A percentile compares a stretch with the other conserved stretches of the same genome.
These are phyloP conservation scores for Athetis lepigone DNA, from an alignment of 2,888 invertebrate genomes.

Conservation along the genomic window DNA sequence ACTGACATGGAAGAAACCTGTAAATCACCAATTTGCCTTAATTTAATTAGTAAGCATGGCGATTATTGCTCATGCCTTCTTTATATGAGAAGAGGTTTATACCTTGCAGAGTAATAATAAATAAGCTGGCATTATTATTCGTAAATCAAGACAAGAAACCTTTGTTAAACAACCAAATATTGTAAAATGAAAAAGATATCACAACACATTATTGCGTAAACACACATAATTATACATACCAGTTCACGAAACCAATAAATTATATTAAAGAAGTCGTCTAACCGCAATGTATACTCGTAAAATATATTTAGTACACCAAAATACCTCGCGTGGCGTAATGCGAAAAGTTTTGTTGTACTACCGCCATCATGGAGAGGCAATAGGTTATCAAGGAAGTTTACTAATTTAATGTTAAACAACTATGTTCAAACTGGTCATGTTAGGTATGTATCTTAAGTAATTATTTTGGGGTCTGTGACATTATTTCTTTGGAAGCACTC, in stretches of 20 bases:
- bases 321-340: constrained; percentile 82
- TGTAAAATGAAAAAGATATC: no score
- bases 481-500: not conserved
- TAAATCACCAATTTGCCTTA: no score
- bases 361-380: constrained; percentile 79
- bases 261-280: constrained; percentile 44
- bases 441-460: constrained; percentile 24
- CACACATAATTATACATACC: not conserved
- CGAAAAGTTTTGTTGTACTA: constrained; percentile 82
- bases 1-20: no score
- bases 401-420: constrained; percentile 82
- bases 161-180: no score
- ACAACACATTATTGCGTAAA: not conserved
- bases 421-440: constrained; percentile 65
- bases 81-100: no score
- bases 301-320: constrained; percentile 72
- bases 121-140: no score
- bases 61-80: no score
- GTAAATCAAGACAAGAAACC: no score
- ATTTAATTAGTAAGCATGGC: no score
- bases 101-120: no score
- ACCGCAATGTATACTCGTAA: constrained; percentile 67
- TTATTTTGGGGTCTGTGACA: constrained; percentile 20
- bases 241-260: constrained; percentile 25
- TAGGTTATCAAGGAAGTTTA: constrained; percentile 84